These are phyloP conservation scores for Synanceia verrucosa DNA, from an alignment of 2,797 vertebrate species.

Conservation along the genomic window DNA sequence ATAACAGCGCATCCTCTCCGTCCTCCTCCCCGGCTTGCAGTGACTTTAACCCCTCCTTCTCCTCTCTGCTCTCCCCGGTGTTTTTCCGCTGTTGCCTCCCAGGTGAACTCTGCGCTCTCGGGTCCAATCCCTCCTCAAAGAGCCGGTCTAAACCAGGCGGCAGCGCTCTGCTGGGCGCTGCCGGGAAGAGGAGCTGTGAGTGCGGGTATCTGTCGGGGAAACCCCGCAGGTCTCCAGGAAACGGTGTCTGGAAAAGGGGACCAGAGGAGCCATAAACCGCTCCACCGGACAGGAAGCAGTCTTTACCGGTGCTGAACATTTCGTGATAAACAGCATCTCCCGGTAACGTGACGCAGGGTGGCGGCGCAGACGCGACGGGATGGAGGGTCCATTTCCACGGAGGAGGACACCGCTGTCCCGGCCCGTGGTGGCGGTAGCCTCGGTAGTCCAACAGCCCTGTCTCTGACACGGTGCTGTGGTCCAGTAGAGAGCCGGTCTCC, in stretches of 20 bases:
- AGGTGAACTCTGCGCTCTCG: background rate
- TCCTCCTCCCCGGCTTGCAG: conserved; percentile 20
- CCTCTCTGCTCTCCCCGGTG: conserved; percentile 28
- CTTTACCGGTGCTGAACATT: background rate
- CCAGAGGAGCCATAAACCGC: background rate
- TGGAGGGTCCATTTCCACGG: conserved; percentile 44
- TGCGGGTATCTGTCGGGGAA: conserved; percentile 17
- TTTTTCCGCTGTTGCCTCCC: background rate
- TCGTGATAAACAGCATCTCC: background rate
- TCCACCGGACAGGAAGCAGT: conserved; percentile 8
- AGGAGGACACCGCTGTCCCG: conserved; percentile 16
- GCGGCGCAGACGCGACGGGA: background rate
- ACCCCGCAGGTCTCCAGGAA: conserved; percentile 3
- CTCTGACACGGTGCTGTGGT: background rate
- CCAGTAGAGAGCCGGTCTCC: conserved; percentile 20
- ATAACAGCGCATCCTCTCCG: conserved; percentile 28
- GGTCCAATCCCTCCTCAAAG: background rate
- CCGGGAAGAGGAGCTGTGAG: conserved; percentile 6
- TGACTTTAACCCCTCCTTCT: conserved; percentile 37
- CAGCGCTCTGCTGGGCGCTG: background rate
- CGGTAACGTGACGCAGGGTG: conserved; percentile 16
- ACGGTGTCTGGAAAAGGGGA: background rate
- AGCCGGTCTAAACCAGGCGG: conserved; percentile 29
- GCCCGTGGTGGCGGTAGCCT: conserved; percentile 13
- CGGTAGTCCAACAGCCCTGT: conserved; percentile 26